phyloP scores from a whole-genome alignment of 2,797 vertebrate genomes.

The Enteromius thamalakanensis region DNA sequence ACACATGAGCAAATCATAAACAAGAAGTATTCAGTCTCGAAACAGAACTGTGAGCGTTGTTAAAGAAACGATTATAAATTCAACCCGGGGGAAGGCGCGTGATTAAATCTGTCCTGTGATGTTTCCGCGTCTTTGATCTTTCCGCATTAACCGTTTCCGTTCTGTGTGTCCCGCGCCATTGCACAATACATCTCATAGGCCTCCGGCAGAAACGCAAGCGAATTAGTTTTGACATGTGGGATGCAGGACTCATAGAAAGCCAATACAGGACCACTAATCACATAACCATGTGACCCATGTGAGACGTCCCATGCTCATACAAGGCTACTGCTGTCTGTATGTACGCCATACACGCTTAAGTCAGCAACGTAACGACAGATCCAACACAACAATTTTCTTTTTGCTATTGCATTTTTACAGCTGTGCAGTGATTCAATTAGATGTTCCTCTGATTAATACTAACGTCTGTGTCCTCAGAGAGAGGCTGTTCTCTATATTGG shows the following conservation, averaged over 20 bases:
- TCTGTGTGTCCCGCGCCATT: slow-evolving; percentile 21
- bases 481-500: slow-evolving; percentile 5
- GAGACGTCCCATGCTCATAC: slow-evolving; percentile 11
- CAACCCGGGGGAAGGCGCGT: slow-evolving; percentile 59
- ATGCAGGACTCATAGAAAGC: slow-evolving; percentile 51
- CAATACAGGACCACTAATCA: slow-evolving; percentile 49
- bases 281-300: slow-evolving; percentile 43
- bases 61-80: slow-evolving; percentile 69
- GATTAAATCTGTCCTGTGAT: slow-evolving; percentile 68
- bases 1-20: slow-evolving; percentile 35
- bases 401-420: slow-evolving; percentile 24
- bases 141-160: slow-evolving; percentile 63
- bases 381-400: background rate
- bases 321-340: slow-evolving; percentile 2
- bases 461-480: slow-evolving; percentile 32
- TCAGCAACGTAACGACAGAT: background rate
- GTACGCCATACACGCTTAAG: background rate
- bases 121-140: slow-evolving; percentile 72
- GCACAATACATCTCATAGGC: slow-evolving; percentile 43
- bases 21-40: slow-evolving; percentile 57
- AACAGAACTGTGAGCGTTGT: slow-evolving; percentile 63
- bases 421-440: slow-evolving; percentile 46
- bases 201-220: slow-evolving; percentile 43
- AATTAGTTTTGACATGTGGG: slow-evolving; percentile 67
- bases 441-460: slow-evolving; percentile 48